These are phyloP conservation scores for Morpho achilles DNA, from an alignment of 2,888 invertebrate genomes.

Conservation along the genomic window DNA sequence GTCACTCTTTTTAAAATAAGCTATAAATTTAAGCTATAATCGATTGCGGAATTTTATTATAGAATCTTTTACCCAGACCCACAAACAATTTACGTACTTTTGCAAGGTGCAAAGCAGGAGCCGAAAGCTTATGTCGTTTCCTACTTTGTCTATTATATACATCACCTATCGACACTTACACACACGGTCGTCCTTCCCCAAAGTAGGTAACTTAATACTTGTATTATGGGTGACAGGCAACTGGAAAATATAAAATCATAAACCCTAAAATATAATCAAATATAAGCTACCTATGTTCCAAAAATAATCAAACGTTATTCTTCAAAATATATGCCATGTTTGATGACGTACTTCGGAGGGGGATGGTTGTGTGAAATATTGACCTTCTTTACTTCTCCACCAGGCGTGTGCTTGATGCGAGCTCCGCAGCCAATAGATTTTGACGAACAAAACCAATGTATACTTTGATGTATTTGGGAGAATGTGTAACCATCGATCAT, in stretches of 20 bases:
- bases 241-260: too few relatives aligned
- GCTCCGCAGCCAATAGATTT: constrained; percentile 36
- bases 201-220: too few relatives aligned
- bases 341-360: constrained; percentile 33
- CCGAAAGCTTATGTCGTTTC: too few relatives aligned
- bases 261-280: constrained; percentile 1
- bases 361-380: constrained; percentile 33
- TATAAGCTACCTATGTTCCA: background rate
- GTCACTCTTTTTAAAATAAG: too few relatives aligned
- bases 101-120: too few relatives aligned
- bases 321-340: constrained; percentile 32
- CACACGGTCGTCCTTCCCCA: too few relatives aligned
- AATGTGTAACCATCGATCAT: constrained; percentile 43
- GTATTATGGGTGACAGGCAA: too few relatives aligned
- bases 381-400: constrained; percentile 28
- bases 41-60: background rate
- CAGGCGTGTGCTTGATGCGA: constrained; percentile 26
- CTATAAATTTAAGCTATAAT: too few relatives aligned
- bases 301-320: constrained; percentile 16
- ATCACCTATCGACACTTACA: too few relatives aligned
- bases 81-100: too few relatives aligned
- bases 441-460: constrained; percentile 44
- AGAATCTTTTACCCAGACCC: background rate
- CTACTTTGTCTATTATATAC: too few relatives aligned
- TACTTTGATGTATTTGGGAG: constrained; percentile 39